phyloP scores from a whole-genome alignment of 2,888 invertebrate genomes.

The Orthonychiurus folsomi region DNA sequence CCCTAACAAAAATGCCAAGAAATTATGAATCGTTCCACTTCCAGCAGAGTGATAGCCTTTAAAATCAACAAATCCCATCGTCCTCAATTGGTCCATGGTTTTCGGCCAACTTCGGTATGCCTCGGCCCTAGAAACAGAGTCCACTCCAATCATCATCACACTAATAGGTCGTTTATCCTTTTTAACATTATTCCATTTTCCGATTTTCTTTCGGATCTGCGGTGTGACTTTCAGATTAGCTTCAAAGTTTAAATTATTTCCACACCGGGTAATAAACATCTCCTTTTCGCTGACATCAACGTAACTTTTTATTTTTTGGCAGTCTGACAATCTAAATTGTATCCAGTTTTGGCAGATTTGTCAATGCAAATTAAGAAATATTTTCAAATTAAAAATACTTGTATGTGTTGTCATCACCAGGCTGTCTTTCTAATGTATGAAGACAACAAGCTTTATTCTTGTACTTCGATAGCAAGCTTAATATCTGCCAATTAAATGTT shows the following conservation, averaged over 20 bases:
- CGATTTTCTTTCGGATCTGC: constrained; percentile 12
- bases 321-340: neutral
- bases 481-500: too few relatives aligned
- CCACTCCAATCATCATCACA: constrained; percentile 61
- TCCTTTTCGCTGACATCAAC: constrained; percentile 7
- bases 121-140: constrained; percentile 72
- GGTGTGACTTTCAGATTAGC: neutral
- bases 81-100: constrained; percentile 56
- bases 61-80: constrained; percentile 59
- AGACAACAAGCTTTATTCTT: too few relatives aligned
- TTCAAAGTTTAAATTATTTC: constrained; percentile 11
- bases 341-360: too few relatives aligned
- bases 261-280: constrained; percentile 12
- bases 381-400: too few relatives aligned
- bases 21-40: constrained; percentile 64
- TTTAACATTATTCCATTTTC: constrained; percentile 8
- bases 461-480: too few relatives aligned
- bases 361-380: too few relatives aligned
- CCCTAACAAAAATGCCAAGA: constrained; percentile 72
- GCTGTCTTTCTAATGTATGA: too few relatives aligned
- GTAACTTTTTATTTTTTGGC: neutral
- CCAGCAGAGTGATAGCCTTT: constrained; percentile 57
- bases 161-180: neutral
- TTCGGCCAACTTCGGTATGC: constrained; percentile 63
- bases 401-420: too few relatives aligned